Base-by-base conservation (phyloP, 2,888 invertebrate species). In the Pinctada fucata region DNA sequence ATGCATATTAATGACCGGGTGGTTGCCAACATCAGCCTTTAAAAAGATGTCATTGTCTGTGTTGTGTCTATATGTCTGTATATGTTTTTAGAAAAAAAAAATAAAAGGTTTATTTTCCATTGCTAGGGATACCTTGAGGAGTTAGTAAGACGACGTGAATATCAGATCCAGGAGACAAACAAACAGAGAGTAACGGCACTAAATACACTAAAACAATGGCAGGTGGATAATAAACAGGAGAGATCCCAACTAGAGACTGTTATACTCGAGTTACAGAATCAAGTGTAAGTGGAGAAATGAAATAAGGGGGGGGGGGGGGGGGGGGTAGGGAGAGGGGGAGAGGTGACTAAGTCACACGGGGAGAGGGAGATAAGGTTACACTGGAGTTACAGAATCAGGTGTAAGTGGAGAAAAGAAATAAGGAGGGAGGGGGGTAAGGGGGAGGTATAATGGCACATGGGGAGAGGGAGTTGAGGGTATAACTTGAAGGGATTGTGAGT, bases 111-210 rank as follows among this genome's bases (percentile, higher is more conserved):
- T 31, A 31, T 31, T 31, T 31, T 31, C 31, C 31, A 31, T 31
- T 31, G 31, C 2, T 69, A 89, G 89, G 88, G 88, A 49, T 89
- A 89, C 75, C 76, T 89, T 68, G 89, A 89, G 73, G 89, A 89
- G 74, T 78, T 88, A 52, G 82, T 88, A 16, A 76, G 89, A 51
- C 81, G 86, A 65, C 81, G 88, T 50, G 88, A 89, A 70, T 72
- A 82, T 45, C 87, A 89, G 75, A 67, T 87, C 71, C 79, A 82
- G 45, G 87, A 88, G 69, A 76, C 80, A 2, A 82, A 85, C 31
- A 50, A 78, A 49, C 81, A 84, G 68, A 68, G 82, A 49, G 77
- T 80, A 45, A 82, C 77, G n/a, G 72, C 84, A 16, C 51, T 81
- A 31, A 73, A 79, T n/a, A 79, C 79, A 0, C 76, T 85, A 5